A percentile compares a stretch with the other conserved stretches of the same genome.
These are phyloP conservation scores for Lemur catta DNA, from an alignment of 2,797 vertebrate species.

Conservation along the genomic window DNA sequence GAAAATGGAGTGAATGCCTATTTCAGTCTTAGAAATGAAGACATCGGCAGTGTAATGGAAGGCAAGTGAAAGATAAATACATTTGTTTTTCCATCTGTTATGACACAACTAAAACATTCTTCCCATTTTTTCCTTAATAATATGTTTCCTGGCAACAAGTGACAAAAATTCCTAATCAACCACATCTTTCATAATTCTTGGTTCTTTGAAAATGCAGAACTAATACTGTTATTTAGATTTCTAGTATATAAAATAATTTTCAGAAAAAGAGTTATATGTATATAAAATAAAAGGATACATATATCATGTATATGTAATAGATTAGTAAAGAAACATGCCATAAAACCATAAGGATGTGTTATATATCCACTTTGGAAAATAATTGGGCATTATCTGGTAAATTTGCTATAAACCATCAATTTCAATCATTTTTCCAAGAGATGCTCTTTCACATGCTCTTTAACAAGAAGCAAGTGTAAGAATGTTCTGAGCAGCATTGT, in stretches of 20 bases:
- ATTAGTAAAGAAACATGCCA: neutral
- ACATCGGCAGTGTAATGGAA: conserved; percentile 12
- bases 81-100: conserved; percentile 74
- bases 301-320: neutral
- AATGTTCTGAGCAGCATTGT: neutral
- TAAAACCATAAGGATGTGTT: neutral
- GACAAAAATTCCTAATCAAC: conserved; percentile 80
- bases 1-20: conserved; percentile 13
- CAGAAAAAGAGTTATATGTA: neutral
- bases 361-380: conserved; percentile 39
- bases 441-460: neutral
- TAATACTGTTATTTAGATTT: conserved; percentile 60
- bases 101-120: conserved; percentile 75
- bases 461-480: conserved; percentile 1
- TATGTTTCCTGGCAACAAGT: conserved; percentile 87
- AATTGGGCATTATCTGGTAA: conserved; percentile 1
- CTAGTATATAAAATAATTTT: conserved; percentile 6
- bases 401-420: conserved; percentile 5
- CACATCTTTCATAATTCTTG: conserved; percentile 78
- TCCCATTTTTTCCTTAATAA: conserved; percentile 72
- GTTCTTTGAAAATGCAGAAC: conserved; percentile 54
- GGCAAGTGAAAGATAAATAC: conserved; percentile 68
- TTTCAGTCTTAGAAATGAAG: conserved; percentile 50
- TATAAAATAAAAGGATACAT: neutral
- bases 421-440: conserved; percentile 9